Conservation (phyloP, 2,797 vertebrate genomes). For the Lindbergichthys nudifrons region DNA sequence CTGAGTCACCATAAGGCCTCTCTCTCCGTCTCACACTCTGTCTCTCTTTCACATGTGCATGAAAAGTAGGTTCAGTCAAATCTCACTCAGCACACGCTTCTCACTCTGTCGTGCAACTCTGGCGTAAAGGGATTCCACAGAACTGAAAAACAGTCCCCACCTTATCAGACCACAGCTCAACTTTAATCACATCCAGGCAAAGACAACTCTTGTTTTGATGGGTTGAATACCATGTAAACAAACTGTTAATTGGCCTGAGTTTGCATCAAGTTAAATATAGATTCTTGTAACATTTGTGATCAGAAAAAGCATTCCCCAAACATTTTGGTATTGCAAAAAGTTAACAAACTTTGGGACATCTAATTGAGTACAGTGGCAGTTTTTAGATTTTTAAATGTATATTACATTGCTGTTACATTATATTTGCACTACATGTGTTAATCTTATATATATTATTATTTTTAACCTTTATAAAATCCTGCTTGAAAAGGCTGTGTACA, state of each 20-base stretch:
- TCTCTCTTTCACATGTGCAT: constrained; percentile 55
- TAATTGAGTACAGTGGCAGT: background rate
- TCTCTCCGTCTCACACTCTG: background rate
- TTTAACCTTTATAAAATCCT: background rate
- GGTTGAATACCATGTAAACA: background rate
- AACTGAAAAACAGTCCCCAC: constrained; percentile 45
- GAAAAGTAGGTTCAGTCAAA: constrained; percentile 59
- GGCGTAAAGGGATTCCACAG: constrained; percentile 69
- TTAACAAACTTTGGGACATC: background rate
- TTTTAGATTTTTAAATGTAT: background rate
- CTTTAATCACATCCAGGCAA: constrained; percentile 38
- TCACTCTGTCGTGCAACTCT: constrained; percentile 54
- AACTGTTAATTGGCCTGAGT: background rate
- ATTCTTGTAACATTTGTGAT: background rate
- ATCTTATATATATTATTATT: background rate
- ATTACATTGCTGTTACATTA: background rate
- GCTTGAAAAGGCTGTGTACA: background rate
- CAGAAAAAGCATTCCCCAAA: background rate
- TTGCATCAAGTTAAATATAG: background rate
- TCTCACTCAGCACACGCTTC: constrained; percentile 62
- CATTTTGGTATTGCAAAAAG: background rate
- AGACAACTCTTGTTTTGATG: background rate
- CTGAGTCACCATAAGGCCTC: constrained; percentile 75
- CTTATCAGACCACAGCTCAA: constrained; percentile 47
- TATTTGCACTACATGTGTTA: background rate